Evolutionary conservation across 2,113 vertebrate genomes (phyloP).

Genomic region (Brienomyrus brachyistius): DNA sequence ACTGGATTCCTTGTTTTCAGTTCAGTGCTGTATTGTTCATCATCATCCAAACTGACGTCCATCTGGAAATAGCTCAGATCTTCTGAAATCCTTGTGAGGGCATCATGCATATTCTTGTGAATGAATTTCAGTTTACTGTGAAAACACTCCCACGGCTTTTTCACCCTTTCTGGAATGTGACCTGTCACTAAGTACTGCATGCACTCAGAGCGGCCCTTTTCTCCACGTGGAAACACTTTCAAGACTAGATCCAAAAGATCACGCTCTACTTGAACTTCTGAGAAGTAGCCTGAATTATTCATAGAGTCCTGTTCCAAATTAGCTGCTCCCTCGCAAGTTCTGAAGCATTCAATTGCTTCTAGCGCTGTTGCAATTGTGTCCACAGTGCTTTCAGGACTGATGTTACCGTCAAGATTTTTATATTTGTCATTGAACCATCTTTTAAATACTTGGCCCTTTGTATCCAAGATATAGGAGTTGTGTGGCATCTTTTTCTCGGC

Average conservation of each 20-base stretch:
- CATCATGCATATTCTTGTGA: conserved; percentile 51
- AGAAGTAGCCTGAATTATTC: conserved; percentile 60
- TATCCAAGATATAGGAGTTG: conserved; percentile 73
- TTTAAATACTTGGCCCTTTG: conserved; percentile 73
- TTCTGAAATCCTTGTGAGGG: conserved; percentile 71
- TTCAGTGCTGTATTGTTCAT: conserved; percentile 32
- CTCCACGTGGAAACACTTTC: conserved; percentile 44
- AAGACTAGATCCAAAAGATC: conserved; percentile 60
- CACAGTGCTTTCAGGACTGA: conserved; percentile 35
- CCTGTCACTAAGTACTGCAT: conserved; percentile 62
- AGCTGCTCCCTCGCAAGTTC: conserved; percentile 57
- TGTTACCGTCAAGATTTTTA: conserved; percentile 41
- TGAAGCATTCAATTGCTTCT: conserved; percentile 67
- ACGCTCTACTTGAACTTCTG: conserved; percentile 65
- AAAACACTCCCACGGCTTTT: conserved; percentile 53
- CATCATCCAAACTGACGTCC: conserved; percentile 51
- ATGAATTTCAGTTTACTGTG: conserved; percentile 59
- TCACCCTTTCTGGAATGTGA: conserved; percentile 58
- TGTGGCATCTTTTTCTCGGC: conserved; percentile 55
- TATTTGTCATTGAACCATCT: conserved; percentile 61
- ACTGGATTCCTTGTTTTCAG: conserved; percentile 53
- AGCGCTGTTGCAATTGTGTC: conserved; percentile 58
- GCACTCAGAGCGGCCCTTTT: conserved; percentile 45
- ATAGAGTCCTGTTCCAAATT: conserved; percentile 47
- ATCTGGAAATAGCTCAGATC: conserved; percentile 73